Conservation (phyloP, 37 sponge, comb jelly and placozoan genomes). For the Ianthella basta region DNA sequence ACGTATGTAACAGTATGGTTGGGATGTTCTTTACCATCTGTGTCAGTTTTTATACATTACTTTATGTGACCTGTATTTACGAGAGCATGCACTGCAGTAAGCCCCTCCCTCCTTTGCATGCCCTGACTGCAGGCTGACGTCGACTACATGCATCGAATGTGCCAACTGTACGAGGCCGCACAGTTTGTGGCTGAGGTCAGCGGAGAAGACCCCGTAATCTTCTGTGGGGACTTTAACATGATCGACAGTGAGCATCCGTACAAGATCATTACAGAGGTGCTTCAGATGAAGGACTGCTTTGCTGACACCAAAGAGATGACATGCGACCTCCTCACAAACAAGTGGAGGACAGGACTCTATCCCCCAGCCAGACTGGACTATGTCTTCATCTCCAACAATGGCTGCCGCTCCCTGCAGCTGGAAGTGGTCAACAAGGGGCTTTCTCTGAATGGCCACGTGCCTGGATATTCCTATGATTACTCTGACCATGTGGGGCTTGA, state of each 20-base stretch:
- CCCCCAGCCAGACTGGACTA: constrained; percentile 70
- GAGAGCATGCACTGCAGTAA: no score
- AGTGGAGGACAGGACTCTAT: not conserved
- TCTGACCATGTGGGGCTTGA: constrained; percentile 83
- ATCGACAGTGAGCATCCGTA: constrained; percentile 51
- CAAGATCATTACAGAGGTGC: constrained; percentile 49
- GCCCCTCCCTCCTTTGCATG: no score
- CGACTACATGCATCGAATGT: constrained; percentile 10
- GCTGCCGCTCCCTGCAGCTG: not conserved
- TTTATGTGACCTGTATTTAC: no score
- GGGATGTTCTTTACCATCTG: no score
- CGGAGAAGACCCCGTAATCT: constrained; percentile 58
- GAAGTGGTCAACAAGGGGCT: constrained; percentile 13
- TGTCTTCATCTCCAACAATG: constrained; percentile 53
- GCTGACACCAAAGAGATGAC: constrained; percentile 42
- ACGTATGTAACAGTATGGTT: no score
- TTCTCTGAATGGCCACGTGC: constrained; percentile 56
- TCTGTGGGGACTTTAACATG: constrained; percentile 80
- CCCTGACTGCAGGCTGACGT: not conserved
- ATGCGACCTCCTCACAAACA: constrained; percentile 56
- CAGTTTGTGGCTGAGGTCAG: constrained; percentile 58
- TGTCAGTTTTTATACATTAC: no score
- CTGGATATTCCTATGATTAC: constrained; percentile 61
- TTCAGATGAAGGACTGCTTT: constrained; percentile 62
- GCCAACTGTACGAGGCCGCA: constrained; percentile 53